Evolutionary conservation across 35 echinoderm and acorn worm species (phyloP), one percentile per base, ranked within the genome.

Genomic region (Apostichopus californicus): DNA sequence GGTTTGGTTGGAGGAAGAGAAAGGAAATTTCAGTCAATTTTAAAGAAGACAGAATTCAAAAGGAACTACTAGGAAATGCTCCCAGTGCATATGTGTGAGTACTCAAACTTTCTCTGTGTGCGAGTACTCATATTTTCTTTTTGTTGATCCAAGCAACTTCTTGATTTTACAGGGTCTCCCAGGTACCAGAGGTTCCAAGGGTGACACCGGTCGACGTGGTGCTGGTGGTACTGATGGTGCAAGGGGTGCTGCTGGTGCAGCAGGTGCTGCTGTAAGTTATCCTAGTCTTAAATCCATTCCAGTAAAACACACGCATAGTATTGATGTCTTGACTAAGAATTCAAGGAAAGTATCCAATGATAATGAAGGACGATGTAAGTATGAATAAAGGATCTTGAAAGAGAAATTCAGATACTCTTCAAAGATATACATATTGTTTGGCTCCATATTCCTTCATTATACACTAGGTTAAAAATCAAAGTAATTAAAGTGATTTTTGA

Each of bases 201-300:
- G 65, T 77, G 34, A 90, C 26, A 90, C 26, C 17, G 70, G 65
- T 77, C 8, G 68, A 34, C 26, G 26, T 78, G 70, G 34, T 46
- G 28, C 88, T 57, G 11, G 2, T 77, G 26, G 65, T 78, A 55
- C 56, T 53, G 71, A 90, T 90, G 87, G 87, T 71, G 71, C 60
- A 10, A 26, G 55, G 22, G 85, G 85, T 87, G 60, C 55, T 22
- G 13, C 56, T 87, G 85, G 85, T 23, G 85, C 85, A 10, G 22
- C n/a, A 17, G 85, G 85, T 26, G 55, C 55, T 53, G 20, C 80
- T 14, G 80, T 75, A 75, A 75, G 71, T 75, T 18, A 75, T 75
- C 15, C 17, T 8, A 75, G n/a, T 75, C 6, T 75, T 75, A 5
- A 75, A 18, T 75, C 18, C 34, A 46, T 46, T 46, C 34, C 34